Percentiles rank a stretch among this genome's conserved stretches.
Evolutionary conservation across 2,888 invertebrate species (phyloP).

Genomic region (Aphodius granarius): DNA sequence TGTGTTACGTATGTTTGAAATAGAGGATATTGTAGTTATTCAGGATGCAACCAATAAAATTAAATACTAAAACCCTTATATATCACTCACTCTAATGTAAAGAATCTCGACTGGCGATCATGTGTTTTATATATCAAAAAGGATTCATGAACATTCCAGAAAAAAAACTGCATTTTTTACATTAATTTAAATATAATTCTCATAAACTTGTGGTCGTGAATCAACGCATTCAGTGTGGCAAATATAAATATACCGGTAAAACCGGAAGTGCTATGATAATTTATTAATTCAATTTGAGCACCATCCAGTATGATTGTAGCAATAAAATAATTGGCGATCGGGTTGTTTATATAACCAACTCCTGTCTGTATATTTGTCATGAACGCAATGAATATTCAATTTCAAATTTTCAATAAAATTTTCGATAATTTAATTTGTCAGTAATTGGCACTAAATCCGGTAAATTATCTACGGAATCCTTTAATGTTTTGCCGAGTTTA

Average conservation of each 20-base stretch:
- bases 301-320: not conserved
- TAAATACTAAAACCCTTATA: not conserved
- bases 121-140: no score
- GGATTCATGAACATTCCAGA: not conserved
- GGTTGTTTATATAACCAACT: not conserved
- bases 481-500: no score
- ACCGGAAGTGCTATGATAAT: not conserved
- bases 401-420: conserved; percentile 6
- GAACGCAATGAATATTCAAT: conserved; percentile 8
- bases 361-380: conserved; percentile 13
- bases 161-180: not conserved
- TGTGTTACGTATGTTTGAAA: no score
- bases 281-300: not conserved
- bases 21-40: not conserved
- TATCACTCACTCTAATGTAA: not conserved
- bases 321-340: not conserved
- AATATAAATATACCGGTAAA: not conserved
- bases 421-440: conserved; percentile 4
- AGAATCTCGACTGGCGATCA: not conserved
- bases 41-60: not conserved
- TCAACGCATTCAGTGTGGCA: not conserved
- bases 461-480: no score
- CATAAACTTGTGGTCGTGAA: not conserved
- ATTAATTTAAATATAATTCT: not conserved
- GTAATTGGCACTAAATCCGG: no score